Conservation (phyloP, 2,888 invertebrate genomes). For the Onthophagus sagittarius region DNA sequence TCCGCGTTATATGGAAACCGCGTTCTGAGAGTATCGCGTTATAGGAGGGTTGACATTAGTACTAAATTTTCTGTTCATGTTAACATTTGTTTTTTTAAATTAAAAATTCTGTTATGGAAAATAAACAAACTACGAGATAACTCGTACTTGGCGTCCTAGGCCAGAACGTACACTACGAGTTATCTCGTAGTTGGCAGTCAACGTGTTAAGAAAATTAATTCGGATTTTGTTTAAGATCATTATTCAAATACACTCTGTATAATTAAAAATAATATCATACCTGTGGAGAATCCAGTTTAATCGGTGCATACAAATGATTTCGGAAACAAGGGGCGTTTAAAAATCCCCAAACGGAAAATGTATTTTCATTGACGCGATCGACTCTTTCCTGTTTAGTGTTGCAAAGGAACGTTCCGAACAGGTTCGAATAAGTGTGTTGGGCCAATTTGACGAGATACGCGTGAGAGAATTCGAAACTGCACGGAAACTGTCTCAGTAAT, state of each 20-base stretch:
- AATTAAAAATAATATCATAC: conserved; percentile 41
- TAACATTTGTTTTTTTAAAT: no score
- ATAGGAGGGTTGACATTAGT: no score
- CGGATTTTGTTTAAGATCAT: no score
- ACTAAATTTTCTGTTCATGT: no score
- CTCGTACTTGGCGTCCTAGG: no score
- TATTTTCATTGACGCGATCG: conserved; percentile 61
- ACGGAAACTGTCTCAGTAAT: conserved; percentile 80
- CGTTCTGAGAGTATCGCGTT: no score
- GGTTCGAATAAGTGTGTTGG: conserved; percentile 92
- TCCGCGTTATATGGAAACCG: no score
- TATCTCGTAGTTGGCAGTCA: no score
- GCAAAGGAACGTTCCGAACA: conserved; percentile 96
- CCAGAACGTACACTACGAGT: no score
- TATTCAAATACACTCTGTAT: not conserved
- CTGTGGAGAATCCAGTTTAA: conserved; percentile 45
- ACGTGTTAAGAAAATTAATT: no score
- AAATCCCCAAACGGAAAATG: conserved; percentile 87
- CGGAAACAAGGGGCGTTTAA: conserved; percentile 73
- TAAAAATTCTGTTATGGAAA: no score
- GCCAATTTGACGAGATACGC: conserved; percentile 92
- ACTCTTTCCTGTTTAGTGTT: conserved; percentile 75
- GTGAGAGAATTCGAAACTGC: conserved; percentile 93
- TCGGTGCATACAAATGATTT: conserved; percentile 76
- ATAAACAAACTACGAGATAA: no score